A percentile compares a stretch with the other conserved stretches of the same genome.
These are phyloP conservation scores for Lasioglossum morio DNA, from an alignment of 2,888 invertebrate genomes.

Conservation along the genomic window DNA sequence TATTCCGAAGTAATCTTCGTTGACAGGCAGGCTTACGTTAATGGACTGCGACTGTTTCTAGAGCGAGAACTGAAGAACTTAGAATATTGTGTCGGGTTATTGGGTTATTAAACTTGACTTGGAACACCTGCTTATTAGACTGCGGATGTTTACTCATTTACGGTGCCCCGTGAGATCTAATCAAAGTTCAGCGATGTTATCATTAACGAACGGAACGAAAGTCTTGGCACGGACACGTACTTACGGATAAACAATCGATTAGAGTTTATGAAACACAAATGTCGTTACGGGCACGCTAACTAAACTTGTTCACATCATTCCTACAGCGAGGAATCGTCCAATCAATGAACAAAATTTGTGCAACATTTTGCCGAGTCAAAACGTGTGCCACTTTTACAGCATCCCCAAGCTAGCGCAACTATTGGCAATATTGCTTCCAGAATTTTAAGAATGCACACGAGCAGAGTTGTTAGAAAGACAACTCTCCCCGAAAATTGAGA, in stretches of 20 bases:
- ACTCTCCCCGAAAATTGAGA: too few relatives aligned
- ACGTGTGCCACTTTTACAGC: not conserved
- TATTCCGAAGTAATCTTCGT: not conserved
- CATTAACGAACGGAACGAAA: not conserved
- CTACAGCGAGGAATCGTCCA: not conserved
- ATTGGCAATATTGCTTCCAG: not conserved
- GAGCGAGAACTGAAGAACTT: not conserved
- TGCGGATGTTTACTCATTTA: not conserved
- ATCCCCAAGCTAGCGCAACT: not conserved
- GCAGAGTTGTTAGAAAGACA: not conserved
- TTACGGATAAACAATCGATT: not conserved
- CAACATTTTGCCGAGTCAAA: not conserved
- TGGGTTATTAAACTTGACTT: constrained; percentile 3
- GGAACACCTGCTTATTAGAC: not conserved
- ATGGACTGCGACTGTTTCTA: not conserved
- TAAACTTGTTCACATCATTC: not conserved
- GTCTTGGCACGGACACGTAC: not conserved
- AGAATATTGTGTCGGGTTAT: not conserved
- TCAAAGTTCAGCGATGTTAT: not conserved
- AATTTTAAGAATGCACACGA: not conserved
- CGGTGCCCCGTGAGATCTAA: not conserved
- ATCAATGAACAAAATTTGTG: not conserved
- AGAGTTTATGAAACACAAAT: not conserved
- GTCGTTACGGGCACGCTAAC: not conserved
- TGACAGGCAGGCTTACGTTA: constrained; percentile 3